Percentiles rank a stretch among this genome's conserved stretches.
Evolutionary conservation across 2,113 vertebrate genomes (phyloP).

Genomic region (Eulemur macaco): DNA sequence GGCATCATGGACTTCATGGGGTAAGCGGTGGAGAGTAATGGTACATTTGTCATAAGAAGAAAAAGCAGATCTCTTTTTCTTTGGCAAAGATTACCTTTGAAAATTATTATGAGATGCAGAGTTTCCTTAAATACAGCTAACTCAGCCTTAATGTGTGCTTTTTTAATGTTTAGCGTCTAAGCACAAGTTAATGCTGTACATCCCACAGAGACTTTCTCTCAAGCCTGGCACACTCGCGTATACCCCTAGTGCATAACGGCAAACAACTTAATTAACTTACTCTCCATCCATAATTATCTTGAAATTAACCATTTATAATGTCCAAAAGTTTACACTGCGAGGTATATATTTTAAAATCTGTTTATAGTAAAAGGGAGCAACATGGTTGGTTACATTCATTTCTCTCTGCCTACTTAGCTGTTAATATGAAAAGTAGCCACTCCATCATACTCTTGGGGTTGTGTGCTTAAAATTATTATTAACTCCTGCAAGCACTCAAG

Average conservation of each 20-base stretch:
- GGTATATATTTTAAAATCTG: conserved; percentile 37
- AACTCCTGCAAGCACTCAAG: not conserved
- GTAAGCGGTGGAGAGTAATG: not conserved
- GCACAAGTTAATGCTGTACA: conserved; percentile 21
- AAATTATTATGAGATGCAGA: conserved; percentile 6
- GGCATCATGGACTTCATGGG: not conserved
- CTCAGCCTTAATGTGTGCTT: not conserved
- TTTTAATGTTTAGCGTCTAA: not conserved
- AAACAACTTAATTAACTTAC: conserved; percentile 61
- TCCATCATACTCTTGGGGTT: not conserved
- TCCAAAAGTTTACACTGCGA: conserved; percentile 10
- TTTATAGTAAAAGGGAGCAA: not conserved
- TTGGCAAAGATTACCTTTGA: conserved; percentile 18
- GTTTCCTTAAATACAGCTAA: not conserved
- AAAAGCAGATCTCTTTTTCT: not conserved
- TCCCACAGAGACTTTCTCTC: conserved; percentile 52
- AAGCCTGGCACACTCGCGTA: conserved; percentile 14
- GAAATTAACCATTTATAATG: conserved; percentile 48
- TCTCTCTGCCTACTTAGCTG: not conserved
- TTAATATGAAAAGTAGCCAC: not conserved
- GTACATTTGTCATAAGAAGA: not conserved
- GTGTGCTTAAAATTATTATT: not conserved
- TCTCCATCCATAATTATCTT: conserved; percentile 53
- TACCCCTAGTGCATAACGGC: conserved; percentile 54
- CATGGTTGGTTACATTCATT: not conserved